Base-by-base conservation (phyloP, 2,797 vertebrate species). In the Orestias chungarensis region DNA sequence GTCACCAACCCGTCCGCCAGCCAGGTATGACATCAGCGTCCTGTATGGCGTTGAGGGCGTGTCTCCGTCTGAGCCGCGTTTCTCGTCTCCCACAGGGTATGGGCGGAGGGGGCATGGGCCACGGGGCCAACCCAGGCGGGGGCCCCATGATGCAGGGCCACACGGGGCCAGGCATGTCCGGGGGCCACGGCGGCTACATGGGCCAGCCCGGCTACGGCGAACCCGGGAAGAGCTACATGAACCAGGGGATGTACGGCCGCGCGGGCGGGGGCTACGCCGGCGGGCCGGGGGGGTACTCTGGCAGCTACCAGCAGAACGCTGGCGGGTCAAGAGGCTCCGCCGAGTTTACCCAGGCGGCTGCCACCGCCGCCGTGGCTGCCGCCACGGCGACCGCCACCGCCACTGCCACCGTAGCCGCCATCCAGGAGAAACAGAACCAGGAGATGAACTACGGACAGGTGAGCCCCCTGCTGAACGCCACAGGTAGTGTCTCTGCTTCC, bases 341-440 rank as follows among this genome's bases (percentile, higher is more conserved):
- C 0, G 96, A 97, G 88, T 99, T 99, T 89, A 96, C 96, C 31
- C 97, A 98, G 83, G 97, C 97, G 0, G 96, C 97, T 0, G 96
- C 97, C 0, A 96, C 97, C 0, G 97, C 97, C 0, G 92, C 97
- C 0, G 97, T 97, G 0, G 97, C 97, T 0, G 97, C 97, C 0
- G 97, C 97, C 81, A 99, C 97, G 0, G 97, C 97, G 2, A 98
- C 97, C 0, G 97, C 97, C 68, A 98, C 97, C 0, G 97, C 97
- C 65, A 99, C 97, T 0, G 97, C 97, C 0, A 98, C 97, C 0
- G 97, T 99, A 1, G 97, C 97, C 0, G 97, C 97, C 1, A 95
- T 99, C 68, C 97, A 99, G 84, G 97, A 99, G 90, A 99, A 99
- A 73, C 97, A 99, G 81, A 97, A 96, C 92, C 97, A 98, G 89